Conservation (phyloP, 2,113 vertebrate species). For the Myocastor coypus region DNA sequence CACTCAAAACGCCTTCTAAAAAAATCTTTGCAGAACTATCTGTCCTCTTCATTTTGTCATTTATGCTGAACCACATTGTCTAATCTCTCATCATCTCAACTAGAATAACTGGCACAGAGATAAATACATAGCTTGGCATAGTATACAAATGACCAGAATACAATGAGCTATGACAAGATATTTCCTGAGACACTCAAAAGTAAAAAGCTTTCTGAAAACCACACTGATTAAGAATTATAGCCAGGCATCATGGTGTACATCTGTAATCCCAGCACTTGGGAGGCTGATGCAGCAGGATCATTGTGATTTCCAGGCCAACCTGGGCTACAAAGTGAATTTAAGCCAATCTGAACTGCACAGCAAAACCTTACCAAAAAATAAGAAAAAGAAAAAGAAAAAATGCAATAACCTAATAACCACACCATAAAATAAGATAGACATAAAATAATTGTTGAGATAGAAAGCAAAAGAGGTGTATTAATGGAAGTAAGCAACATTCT, state of each 20-base stretch:
- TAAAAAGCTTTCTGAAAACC: not conserved
- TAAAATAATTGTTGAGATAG: conserved; percentile 2
- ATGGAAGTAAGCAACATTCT: not conserved
- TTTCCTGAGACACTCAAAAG: conserved; percentile 28
- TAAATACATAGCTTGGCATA: conserved; percentile 11
- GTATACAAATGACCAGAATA: not conserved
- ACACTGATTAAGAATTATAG: conserved; percentile 23
- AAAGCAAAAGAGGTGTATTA: not conserved
- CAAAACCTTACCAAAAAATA: not conserved
- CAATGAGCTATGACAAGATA: not conserved
- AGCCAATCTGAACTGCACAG: not conserved
- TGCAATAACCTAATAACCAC: conserved; percentile 20
- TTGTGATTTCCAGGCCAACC: not conserved
- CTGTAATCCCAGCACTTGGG: not conserved
- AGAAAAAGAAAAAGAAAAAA: not conserved
- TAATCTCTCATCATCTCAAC: conserved; percentile 11
- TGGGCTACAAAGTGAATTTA: not conserved
- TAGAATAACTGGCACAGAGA: conserved; percentile 16
- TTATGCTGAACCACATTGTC: not conserved
- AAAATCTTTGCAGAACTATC: not conserved
- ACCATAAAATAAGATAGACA: not conserved
- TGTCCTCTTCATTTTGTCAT: not conserved
- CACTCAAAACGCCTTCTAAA: not conserved
- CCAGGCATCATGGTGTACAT: not conserved
- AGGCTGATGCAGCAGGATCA: not conserved